These are phyloP conservation scores for Mastacembelus armatus DNA, from an alignment of 2,797 vertebrate species.

Conservation along the genomic window DNA sequence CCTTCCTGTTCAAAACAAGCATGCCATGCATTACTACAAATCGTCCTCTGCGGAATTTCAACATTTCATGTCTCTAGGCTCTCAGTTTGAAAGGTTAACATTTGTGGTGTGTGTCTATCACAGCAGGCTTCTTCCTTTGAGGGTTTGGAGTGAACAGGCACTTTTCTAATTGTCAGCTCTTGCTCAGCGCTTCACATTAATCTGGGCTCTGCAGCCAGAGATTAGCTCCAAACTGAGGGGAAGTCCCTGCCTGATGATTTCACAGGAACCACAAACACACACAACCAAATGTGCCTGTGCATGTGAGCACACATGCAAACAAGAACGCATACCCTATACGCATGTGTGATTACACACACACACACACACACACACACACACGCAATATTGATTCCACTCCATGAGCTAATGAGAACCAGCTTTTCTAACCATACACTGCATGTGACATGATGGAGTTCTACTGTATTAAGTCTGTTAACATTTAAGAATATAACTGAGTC, in stretches of 20 bases:
- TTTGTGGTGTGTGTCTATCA: conserved; percentile 41
- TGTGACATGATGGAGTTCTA: conserved; percentile 65
- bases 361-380: conserved; percentile 22
- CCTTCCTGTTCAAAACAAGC: conserved; percentile 67
- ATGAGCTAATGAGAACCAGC: conserved; percentile 64
- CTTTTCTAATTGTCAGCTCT: conserved; percentile 67
- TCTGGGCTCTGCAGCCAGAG: conserved; percentile 47
- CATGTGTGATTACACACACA: conserved; percentile 5
- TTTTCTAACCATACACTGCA: conserved; percentile 54
- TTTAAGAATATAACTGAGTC: conserved; percentile 62
- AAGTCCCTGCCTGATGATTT: conserved; percentile 57
- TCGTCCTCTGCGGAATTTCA: conserved; percentile 31
- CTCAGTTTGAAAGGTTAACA: conserved; percentile 28
- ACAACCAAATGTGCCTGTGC: neutral
- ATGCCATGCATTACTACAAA: conserved; percentile 68
- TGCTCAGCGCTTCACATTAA: conserved; percentile 58
- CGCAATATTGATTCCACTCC: conserved; percentile 63
- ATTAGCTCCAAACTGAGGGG: conserved; percentile 63
- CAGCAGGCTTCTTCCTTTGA: conserved; percentile 45
- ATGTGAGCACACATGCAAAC: neutral
- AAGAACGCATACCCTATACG: conserved; percentile 1
- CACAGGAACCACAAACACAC: conserved; percentile 30
- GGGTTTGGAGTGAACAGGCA: conserved; percentile 45
- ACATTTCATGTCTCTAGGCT: conserved; percentile 29
- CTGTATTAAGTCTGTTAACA: conserved; percentile 69